Conservation (phyloP, 2,113 vertebrate species). For the Misgurnus anguillicaudatus region DNA sequence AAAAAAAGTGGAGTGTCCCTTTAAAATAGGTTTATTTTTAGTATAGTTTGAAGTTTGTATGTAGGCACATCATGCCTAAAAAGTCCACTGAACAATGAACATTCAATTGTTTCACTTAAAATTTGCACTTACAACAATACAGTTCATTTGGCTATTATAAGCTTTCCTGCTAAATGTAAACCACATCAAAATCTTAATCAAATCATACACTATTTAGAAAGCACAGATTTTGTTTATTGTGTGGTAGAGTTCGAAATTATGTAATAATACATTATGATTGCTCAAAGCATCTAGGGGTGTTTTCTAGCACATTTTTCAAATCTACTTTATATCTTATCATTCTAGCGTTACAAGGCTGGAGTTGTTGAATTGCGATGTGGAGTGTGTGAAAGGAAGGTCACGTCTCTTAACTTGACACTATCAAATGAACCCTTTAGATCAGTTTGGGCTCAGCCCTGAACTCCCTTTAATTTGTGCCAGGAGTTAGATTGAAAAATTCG, state of each 20-base stretch:
- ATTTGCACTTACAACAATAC: no score
- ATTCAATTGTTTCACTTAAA: no score
- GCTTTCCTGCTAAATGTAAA: no score
- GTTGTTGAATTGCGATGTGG: conserved; percentile 11
- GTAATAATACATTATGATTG: no score
- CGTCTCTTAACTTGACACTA: conserved; percentile 66
- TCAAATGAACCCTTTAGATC: conserved; percentile 62
- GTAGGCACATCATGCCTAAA: no score
- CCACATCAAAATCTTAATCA: neutral
- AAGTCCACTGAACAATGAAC: no score
- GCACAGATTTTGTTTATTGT: neutral
- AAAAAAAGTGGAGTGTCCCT: no score
- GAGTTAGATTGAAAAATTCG: conserved; percentile 43
- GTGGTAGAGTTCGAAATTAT: no score
- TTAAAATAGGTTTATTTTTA: no score
- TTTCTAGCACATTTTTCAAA: neutral
- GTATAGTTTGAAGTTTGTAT: no score
- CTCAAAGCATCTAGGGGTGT: no score
- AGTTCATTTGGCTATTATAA: no score
- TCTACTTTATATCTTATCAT: conserved; percentile 23
- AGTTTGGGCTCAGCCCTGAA: conserved; percentile 55
- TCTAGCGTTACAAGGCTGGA: conserved; percentile 6
- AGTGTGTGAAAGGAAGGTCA: conserved; percentile 13
- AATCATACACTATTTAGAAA: neutral
- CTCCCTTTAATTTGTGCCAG: conserved; percentile 60